Evolutionary conservation across 1,140 invertebrate species (phyloP), one percentile per base, ranked within the genome.

Genomic region (Leptopilina boulardi): DNA sequence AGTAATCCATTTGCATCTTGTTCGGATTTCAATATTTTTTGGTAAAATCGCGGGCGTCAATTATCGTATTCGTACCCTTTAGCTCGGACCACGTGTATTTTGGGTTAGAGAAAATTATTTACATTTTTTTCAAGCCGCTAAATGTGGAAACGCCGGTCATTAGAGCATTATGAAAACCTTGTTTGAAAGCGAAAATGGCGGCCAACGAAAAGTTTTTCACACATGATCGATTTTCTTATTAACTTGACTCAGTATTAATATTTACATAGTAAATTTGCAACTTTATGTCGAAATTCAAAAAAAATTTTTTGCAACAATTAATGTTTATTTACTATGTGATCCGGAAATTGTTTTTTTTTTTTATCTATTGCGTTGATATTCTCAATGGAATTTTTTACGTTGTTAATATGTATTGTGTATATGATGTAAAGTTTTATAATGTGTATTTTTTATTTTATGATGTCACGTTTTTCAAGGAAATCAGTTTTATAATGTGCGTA

Each of bases 121-220:
- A 15, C 10, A n/a, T 10, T 66, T 30, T 66, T n/a, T 51, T 51
- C n/a, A 38, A 38, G 51, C 9, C 4, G 0, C 5, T 6, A 66
- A 30, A 66, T 66, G 23, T 66, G 59, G 59, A 66, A 30, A 26
- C 26, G 26, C 59, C 59, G 59, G 59, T n/a, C n/a, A n/a, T 26
- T 13, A n/a, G 15, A 30, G 11, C 13, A 30, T 23, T 15, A 51
- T 18, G 15, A 18, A 15, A 66, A 26, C 56, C 56, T 26, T 21
- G 51, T 54, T 54, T 19, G 10, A 15, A 66, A 66, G 59, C 59
- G 59, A 66, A 66, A 66, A 66, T 66, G 59, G 59, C 59, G 59
- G 59, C 59, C 59, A 66, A 66, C 21, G 23, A 51, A 51, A 47
- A 47, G 3, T 47, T 15, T 18, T 51, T 51, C 18, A 8, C 18